Evolutionary conservation across 92 coral and sea anemone genomes (phyloP), one percentile per base, ranked within the genome.

Genomic region (Phenganax marumi): DNA sequence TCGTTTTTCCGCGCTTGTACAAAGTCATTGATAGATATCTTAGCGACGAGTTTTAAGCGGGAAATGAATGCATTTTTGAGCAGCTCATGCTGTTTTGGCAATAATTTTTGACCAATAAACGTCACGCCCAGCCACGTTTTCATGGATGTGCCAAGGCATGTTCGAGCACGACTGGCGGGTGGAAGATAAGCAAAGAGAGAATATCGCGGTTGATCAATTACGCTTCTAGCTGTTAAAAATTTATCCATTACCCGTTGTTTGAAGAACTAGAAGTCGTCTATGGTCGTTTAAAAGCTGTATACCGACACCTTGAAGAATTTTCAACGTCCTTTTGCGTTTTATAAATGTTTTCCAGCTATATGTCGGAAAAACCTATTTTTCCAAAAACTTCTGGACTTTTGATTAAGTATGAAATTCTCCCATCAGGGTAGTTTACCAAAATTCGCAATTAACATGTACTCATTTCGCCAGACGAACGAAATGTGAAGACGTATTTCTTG

Each of bases 131-230:
- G 12, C 64, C 68, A 77, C 52, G 54, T 57, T 51, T 21, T 60
- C 81, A 77, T 55, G 43, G 81, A 77, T 57, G 14, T 77, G 81
- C 62, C 17, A 24, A 57, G 81, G 58, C 81, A 62, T 77, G 81
- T 77, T 57, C 60, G 50, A 18, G 50, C 80, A 19, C 19, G 50
- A 52, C 22, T 52, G 23, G 46, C 55, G 39, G 21, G 22, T 24
- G 17, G 3, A 75, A 14, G 12, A 12, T 12, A 53, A 75, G 65
- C 14, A 0, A 9, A 66, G n/a, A 9, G 72, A 66, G 72, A 66
- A 66, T 66, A 66, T 66, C 3, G 17, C 12, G 12, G 50, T 33
- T 66, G n/a, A 66, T 25, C 72, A 66, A 9, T 7, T 12, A 24
- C 49, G 17, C 12, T 0, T 21, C 12, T 62, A 8, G 48, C 17